These are phyloP conservation scores for Clanis bilineata DNA, from an alignment of 2,888 invertebrate genomes.

Conservation along the genomic window DNA sequence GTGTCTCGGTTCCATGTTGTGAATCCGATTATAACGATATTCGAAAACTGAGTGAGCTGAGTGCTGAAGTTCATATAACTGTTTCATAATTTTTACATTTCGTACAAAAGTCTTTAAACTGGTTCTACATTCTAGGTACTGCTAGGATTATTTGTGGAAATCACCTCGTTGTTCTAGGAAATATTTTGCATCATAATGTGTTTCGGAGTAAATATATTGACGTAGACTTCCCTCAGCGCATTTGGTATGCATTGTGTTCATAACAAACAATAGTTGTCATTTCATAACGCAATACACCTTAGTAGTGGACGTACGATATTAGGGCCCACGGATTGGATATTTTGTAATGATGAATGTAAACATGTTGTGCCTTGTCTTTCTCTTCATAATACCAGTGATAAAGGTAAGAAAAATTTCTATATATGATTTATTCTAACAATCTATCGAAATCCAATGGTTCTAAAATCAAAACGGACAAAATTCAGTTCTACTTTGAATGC, in stretches of 20 bases:
- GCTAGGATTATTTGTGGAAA: no score
- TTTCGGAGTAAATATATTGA: conserved; percentile 3
- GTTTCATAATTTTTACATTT: no score
- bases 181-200: background rate
- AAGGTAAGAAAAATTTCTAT: conserved; percentile 26
- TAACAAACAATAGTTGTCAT: conserved; percentile 24
- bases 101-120: no score
- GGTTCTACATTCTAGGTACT: no score
- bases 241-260: conserved; percentile 34
- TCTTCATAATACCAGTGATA: conserved; percentile 23
- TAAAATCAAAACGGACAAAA: no score
- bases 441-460: no score
- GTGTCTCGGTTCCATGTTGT: no score
- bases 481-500: no score
- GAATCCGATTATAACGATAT: no score
- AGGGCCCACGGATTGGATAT: background rate
- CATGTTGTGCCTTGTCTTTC: conserved; percentile 20
- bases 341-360: conserved; percentile 20
- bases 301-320: background rate
- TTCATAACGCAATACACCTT: conserved; percentile 4
- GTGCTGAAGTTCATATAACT: no score
- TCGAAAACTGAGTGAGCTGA: no score
- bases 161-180: background rate
- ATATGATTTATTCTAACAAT: background rate
- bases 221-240: conserved; percentile 13